Base-by-base conservation (phyloP, 2,113 vertebrate species). In the Murina feae region DNA sequence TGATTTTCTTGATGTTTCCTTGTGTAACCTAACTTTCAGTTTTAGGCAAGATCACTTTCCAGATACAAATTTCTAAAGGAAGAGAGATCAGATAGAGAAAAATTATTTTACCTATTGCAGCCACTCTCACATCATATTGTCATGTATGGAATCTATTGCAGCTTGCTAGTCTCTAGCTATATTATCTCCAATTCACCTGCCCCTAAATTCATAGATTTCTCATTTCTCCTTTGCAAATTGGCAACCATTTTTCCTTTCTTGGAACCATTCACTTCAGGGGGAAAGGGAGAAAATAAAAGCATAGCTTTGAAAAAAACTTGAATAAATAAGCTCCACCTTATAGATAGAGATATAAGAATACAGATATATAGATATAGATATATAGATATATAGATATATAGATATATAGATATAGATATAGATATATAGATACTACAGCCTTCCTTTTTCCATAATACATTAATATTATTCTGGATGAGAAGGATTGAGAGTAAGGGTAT, bases 341-440 rank as follows among this genome's bases (percentile, higher is more conserved):
- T 55, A 55, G 53, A 55, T 55, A 53, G 17, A 55, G 2, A 55
- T 2, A 21, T 55, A 58, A 9, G 25, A 21, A 4, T 3, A 53
- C 21, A 55, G 53, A 55, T 55, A 21, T 0, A 21, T 55, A 58
- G 23, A 58, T 55, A 11, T 11, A 44, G 18, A 55, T 58, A 58
- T 9, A 58, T 9, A 58, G 5, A 55, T 55, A 21, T 8, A 58
- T 58, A 9, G 8, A 58, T 20, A 55, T 5, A 8, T 55, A 55
- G 18, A 20, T 47, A 47, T 5, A 58, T 58, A 25, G 7, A 42
- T 10, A 44, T 44, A 44, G 44, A 44, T 44, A 44, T 44, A 44
- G 44, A 51, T 17, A 53, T 13, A 3, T 18, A 3, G 12, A 47
- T 13, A 32, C 0, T 8, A 58, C 0, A 28, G 25, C 7, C 3